Conservation (phyloP, 2,113 vertebrate genomes). For the Hippopotamus amphibius region DNA sequence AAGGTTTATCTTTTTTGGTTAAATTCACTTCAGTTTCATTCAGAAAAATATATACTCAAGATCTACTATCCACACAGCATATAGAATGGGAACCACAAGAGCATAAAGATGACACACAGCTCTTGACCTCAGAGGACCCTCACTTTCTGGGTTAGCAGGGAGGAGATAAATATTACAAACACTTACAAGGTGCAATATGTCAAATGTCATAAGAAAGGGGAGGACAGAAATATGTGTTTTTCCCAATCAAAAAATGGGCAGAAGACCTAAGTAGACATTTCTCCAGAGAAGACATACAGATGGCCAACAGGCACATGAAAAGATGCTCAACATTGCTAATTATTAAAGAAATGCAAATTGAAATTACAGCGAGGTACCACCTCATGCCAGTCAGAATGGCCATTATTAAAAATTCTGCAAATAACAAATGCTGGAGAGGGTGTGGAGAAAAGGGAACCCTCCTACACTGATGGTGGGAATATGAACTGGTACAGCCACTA, state of each 20-base stretch:
- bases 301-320: neutral
- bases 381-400: neutral
- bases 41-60: slow-evolving; percentile 33
- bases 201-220: neutral
- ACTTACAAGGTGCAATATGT: neutral
- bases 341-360: neutral
- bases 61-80: neutral
- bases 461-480: neutral
- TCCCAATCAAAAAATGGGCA: neutral
- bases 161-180: neutral
- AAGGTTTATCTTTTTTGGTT: neutral
- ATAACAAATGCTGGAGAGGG: neutral
- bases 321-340: neutral
- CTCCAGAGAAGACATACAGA: neutral
- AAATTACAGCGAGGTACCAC: neutral
- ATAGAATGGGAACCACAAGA: neutral
- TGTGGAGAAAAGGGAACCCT: neutral
- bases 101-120: neutral
- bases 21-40: neutral
- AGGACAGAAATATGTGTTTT: neutral
- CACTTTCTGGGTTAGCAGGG: neutral
- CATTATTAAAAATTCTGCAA: neutral
- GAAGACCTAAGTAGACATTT: neutral
- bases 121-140: neutral
- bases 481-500: neutral